These are phyloP conservation scores for Smithornis capensis DNA, from an alignment of 2,113 vertebrate species.

Conservation along the genomic window DNA sequence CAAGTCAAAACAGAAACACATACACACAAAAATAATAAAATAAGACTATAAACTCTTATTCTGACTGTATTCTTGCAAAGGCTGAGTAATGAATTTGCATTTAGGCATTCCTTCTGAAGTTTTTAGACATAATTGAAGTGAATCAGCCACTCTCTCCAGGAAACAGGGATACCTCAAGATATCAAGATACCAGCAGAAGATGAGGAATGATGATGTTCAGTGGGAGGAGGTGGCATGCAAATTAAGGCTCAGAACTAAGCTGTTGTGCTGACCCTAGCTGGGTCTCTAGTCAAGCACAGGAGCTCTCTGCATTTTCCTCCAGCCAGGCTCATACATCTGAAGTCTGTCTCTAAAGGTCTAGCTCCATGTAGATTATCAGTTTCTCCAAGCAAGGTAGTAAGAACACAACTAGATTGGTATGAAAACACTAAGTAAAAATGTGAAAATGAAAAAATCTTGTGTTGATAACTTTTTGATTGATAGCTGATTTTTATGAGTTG, in stretches of 20 bases:
- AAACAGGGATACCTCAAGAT: not conserved
- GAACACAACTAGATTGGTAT: not conserved
- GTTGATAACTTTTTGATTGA: not conserved
- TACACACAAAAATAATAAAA: not conserved
- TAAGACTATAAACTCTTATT: not conserved
- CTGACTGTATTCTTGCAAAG: not conserved
- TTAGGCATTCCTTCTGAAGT: not conserved
- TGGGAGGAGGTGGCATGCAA: not conserved
- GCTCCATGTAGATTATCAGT: not conserved
- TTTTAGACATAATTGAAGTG: not conserved
- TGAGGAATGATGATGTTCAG: not conserved
- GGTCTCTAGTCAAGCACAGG: not conserved
- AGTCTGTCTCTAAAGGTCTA: not conserved
- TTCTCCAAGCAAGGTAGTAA: not conserved
- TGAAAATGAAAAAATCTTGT: not conserved
- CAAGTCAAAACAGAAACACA: not conserved
- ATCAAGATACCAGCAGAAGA: not conserved
- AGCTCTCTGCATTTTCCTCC: not conserved
- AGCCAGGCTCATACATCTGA: not conserved
- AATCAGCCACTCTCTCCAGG: not conserved
- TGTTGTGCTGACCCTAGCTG: fast-evolving
- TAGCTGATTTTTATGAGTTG: not conserved
- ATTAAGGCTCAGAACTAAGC: not conserved
- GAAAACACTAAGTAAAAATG: not conserved
- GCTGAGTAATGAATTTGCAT: not conserved